Evolutionary conservation across 2,797 vertebrate species (phyloP).

Genomic region (Chloroceryle amazona): DNA sequence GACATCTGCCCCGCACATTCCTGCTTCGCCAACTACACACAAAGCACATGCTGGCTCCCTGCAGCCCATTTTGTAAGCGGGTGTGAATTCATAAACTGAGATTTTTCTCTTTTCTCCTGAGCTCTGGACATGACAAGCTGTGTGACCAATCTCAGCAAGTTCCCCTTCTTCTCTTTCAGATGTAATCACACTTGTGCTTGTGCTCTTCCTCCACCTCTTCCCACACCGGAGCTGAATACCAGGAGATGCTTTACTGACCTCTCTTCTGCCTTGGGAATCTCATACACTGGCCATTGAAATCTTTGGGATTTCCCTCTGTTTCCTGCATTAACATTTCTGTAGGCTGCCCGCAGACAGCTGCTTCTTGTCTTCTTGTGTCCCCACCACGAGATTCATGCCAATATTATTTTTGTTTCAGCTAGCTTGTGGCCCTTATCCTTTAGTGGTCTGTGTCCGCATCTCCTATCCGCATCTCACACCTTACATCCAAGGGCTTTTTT

Average conservation of each 20-base stretch:
- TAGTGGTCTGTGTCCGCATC: neutral
- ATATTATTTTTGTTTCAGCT: neutral
- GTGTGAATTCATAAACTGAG: neutral
- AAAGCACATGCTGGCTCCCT: neutral
- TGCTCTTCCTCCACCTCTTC: neutral
- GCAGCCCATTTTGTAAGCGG: neutral
- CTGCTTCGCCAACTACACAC: neutral
- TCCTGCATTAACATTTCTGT: neutral
- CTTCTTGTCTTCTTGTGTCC: neutral
- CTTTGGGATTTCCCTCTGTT: neutral
- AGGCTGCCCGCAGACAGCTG: neutral
- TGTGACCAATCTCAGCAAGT: neutral
- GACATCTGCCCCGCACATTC: neutral
- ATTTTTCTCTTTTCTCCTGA: neutral
- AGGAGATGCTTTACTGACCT: neutral
- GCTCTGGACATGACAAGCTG: neutral
- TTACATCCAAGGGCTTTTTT: neutral
- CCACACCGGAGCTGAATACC: neutral
- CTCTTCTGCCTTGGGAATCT: neutral
- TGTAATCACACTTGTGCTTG: neutral
- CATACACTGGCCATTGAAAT: neutral
- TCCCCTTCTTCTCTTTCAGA: neutral
- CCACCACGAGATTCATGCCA: neutral
- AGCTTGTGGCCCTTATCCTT: neutral
- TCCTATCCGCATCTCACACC: conserved; percentile 3